These are phyloP conservation scores for Astropecten irregularis DNA, from an alignment of 53 echinoderm and acorn worm genomes.

Conservation along the genomic window DNA sequence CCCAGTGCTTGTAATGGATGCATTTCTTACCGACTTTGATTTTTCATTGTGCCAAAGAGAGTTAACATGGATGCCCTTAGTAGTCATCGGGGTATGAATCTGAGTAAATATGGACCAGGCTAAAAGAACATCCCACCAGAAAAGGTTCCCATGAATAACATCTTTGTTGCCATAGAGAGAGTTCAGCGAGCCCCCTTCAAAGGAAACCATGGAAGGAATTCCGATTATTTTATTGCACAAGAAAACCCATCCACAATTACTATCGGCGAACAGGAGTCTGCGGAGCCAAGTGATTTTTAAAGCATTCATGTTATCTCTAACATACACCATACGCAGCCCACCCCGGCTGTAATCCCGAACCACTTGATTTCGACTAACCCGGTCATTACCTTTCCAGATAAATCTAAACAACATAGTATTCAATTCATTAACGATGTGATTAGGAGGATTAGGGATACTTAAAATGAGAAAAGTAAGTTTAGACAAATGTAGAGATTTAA, in stretches of 20 bases:
- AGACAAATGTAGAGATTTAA: conserved; percentile 12
- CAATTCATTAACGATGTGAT: background rate
- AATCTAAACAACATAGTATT: background rate
- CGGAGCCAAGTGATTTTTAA: background rate
- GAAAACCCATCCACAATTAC: no score
- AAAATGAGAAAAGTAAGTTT: conserved; percentile 6
- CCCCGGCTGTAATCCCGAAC: background rate
- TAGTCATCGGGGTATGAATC: no score
- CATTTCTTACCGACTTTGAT: no score
- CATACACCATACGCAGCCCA: conserved; percentile 9
- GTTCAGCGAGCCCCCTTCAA: background rate
- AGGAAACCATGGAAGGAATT: background rate
- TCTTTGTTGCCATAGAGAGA: no score
- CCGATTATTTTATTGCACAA: no score
- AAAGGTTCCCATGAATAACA: no score
- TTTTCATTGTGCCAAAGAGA: no score
- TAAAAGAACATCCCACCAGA: no score
- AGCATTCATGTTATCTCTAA: background rate
- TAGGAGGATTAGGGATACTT: background rate
- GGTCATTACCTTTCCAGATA: conserved; percentile 5
- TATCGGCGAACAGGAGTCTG: background rate
- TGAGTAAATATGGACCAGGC: no score
- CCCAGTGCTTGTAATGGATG: no score
- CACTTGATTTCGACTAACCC: background rate
- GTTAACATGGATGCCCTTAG: no score